These are phyloP conservation scores for Hylaea fasciaria DNA, from an alignment of 2,888 invertebrate genomes.

Conservation along the genomic window DNA sequence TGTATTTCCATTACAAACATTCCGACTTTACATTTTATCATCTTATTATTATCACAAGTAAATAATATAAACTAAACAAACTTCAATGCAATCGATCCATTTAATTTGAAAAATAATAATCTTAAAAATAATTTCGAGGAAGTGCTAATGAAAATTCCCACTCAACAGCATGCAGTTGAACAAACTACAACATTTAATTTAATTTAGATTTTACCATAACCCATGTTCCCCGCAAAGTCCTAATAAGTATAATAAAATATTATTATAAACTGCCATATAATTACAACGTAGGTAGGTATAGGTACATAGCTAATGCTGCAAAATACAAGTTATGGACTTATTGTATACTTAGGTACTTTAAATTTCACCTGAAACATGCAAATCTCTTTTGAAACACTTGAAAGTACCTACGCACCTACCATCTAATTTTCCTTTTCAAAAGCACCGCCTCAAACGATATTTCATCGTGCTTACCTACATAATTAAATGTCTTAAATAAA, in stretches of 20 bases:
- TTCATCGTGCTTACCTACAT: slow-evolving; percentile 11
- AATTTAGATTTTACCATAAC: slow-evolving; percentile 7
- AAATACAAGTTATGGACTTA: too few relatives aligned
- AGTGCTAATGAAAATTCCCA: slow-evolving; percentile 64
- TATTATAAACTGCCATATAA: too few relatives aligned
- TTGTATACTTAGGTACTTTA: too few relatives aligned
- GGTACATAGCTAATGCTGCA: too few relatives aligned
- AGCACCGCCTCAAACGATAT: slow-evolving; percentile 75
- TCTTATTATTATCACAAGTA: slow-evolving; percentile 46
- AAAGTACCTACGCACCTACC: not conserved
- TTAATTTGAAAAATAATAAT: not conserved
- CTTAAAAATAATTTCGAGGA: slow-evolving; percentile 63
- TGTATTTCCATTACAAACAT: slow-evolving; percentile 35
- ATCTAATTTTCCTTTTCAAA: slow-evolving; percentile 47
- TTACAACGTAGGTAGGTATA: too few relatives aligned
- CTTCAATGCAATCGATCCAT: not conserved
- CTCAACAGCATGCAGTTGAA: too few relatives aligned
- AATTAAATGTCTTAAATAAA: slow-evolving; percentile 18
- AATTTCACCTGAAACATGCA: too few relatives aligned
- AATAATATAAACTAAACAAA: slow-evolving; percentile 5
- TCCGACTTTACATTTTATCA: slow-evolving; percentile 3
- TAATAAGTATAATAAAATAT: too few relatives aligned
- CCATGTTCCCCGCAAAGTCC: slow-evolving; percentile 1
- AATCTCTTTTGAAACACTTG: too few relatives aligned
- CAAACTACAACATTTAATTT: not conserved